Percentiles rank a stretch among this genome's conserved stretches.
Conservation (phyloP, 1,140 invertebrate genomes). For the Brachionus calyciflorus region DNA sequence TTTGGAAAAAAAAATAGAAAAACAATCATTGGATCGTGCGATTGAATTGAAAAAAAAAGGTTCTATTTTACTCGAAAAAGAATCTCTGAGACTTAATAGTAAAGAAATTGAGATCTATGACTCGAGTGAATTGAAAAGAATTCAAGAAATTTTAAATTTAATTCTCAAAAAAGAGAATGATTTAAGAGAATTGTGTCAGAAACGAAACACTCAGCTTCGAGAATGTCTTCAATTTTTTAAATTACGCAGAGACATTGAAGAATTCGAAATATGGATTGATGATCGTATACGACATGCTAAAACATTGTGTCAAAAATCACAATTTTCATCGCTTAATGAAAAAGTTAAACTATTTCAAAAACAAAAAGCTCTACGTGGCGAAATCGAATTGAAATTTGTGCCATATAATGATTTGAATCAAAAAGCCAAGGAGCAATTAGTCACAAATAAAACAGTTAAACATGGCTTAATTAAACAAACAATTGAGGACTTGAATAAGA, state of each 20-base stretch:
- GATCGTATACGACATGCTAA: not conserved
- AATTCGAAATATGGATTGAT: conserved; percentile 41
- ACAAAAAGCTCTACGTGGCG: conserved; percentile 19
- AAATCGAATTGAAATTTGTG: conserved; percentile 10
- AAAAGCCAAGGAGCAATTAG: not conserved
- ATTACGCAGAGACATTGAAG: not conserved
- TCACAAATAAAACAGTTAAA: not conserved
- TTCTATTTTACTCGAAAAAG: conserved; percentile 7
- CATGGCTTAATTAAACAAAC: not conserved
- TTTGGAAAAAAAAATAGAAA: conserved; percentile 21
- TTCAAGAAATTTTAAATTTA: not conserved
- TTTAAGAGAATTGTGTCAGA: not conserved
- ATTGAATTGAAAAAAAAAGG: conserved; percentile 18
- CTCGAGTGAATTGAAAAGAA: not conserved
- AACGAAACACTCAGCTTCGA: not conserved
- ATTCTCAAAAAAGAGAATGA: conserved; percentile 24
- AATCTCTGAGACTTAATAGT: not conserved
- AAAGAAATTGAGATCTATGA: not conserved
- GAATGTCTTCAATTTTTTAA: not conserved
- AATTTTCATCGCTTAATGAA: not conserved
- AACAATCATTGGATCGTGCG: conserved; percentile 7
- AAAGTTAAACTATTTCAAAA: conserved; percentile 37
- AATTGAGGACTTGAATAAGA: not conserved
- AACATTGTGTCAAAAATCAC: not conserved
- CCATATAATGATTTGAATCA: not conserved